Percentiles rank a stretch among this genome's conserved stretches.
These are phyloP conservation scores for Pheosia tremula DNA, from an alignment of 2,888 invertebrate species.

Conservation along the genomic window DNA sequence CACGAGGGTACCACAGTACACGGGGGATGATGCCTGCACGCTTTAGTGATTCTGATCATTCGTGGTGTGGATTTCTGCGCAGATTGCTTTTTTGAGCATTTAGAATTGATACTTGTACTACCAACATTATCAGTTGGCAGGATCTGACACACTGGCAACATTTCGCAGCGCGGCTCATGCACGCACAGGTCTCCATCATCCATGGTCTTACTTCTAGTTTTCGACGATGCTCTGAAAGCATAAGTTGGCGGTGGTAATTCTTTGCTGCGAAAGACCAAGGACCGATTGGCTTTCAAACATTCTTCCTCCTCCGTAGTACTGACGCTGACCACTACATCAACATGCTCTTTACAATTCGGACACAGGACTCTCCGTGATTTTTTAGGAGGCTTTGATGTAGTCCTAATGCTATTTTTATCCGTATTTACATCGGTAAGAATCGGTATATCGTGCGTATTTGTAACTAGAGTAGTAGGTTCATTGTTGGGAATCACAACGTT, in stretches of 20 bases:
- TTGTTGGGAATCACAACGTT: slow-evolving; percentile 36
- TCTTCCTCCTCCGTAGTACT: slow-evolving; percentile 63
- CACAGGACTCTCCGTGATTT: slow-evolving; percentile 58
- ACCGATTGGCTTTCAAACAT: slow-evolving; percentile 41
- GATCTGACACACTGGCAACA: slow-evolving; percentile 69
- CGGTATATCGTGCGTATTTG: slow-evolving; percentile 29
- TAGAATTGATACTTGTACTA: slow-evolving; percentile 36
- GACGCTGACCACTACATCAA: slow-evolving; percentile 48
- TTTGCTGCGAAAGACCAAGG: slow-evolving; percentile 39
- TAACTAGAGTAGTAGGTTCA: slow-evolving; percentile 24
- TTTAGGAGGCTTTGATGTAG: slow-evolving; percentile 40
- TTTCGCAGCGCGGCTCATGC: slow-evolving; percentile 67
- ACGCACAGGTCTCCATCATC: slow-evolving; percentile 50
- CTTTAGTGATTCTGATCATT: slow-evolving; percentile 70
- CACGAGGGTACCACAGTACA: slow-evolving; percentile 77
- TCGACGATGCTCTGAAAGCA: slow-evolving; percentile 40
- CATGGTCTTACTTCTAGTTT: slow-evolving; percentile 31
- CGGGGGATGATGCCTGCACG: slow-evolving; percentile 75
- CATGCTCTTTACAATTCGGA: slow-evolving; percentile 67
- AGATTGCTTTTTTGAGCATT: slow-evolving; percentile 43
- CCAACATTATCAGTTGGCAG: slow-evolving; percentile 52
- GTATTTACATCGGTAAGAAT: slow-evolving; percentile 21
- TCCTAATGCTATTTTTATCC: slow-evolving; percentile 28
- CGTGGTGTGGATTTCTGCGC: slow-evolving; percentile 49
- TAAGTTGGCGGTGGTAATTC: slow-evolving; percentile 44